A percentile compares a stretch with the other conserved stretches of the same genome.
Conservation (phyloP, 2,888 invertebrate species). For the Diarsia rubi region DNA sequence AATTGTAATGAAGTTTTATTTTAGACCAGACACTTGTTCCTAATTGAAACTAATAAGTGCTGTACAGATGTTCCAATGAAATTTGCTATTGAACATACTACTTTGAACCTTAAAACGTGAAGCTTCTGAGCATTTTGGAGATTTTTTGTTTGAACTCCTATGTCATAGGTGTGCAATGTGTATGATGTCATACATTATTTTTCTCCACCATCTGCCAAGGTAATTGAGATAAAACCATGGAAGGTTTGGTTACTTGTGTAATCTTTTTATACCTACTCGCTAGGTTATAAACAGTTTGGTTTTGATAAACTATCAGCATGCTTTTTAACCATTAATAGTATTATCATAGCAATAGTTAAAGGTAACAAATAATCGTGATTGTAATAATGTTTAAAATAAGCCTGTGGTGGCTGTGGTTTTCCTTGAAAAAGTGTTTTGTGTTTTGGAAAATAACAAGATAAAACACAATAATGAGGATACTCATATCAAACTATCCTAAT, state of each 20-base stretch:
- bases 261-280: slow-evolving; percentile 36
- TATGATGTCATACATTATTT: slow-evolving; percentile 69
- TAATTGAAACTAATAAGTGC: slow-evolving; percentile 85
- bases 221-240: slow-evolving; percentile 60
- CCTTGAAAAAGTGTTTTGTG: not conserved
- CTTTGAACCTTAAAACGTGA: slow-evolving; percentile 70
- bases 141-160: slow-evolving; percentile 38
- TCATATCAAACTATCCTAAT: slow-evolving; percentile 16
- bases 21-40: slow-evolving; percentile 76
- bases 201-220: slow-evolving; percentile 60
- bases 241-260: slow-evolving; percentile 47
- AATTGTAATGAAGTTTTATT: slow-evolving; percentile 75
- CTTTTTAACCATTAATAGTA: not conserved
- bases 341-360: not conserved
- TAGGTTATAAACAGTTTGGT: not conserved
- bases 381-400: not conserved
- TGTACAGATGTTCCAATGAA: slow-evolving; percentile 65
- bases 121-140: slow-evolving; percentile 27
- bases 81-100: slow-evolving; percentile 60
- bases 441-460: slow-evolving; percentile 25
- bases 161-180: slow-evolving; percentile 57
- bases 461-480: slow-evolving; percentile 12
- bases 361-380: not conserved
- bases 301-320: not conserved
- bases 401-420: not conserved